Conservation (phyloP, 2,113 vertebrate species). For the Taurulus bubalis region DNA sequence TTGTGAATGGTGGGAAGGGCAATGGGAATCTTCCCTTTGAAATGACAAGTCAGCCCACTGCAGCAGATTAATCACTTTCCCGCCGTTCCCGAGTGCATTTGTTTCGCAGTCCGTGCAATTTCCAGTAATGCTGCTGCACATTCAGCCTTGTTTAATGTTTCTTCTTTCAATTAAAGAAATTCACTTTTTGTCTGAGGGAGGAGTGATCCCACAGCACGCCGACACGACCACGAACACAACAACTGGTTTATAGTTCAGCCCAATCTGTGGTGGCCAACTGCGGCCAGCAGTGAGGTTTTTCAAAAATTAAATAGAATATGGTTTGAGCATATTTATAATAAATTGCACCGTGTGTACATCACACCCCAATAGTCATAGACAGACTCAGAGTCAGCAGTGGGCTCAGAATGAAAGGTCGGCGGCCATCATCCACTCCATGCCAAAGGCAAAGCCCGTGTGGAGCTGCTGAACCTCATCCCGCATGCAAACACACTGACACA, state of each 20-base stretch:
- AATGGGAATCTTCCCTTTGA: slow-evolving; percentile 33
- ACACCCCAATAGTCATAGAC: too few species aligned
- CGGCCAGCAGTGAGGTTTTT: background rate
- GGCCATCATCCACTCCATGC: background rate
- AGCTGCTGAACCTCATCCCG: slow-evolving; percentile 20
- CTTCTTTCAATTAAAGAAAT: slow-evolving; percentile 8
- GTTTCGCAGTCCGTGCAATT: slow-evolving; percentile 28
- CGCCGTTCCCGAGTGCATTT: slow-evolving; percentile 27
- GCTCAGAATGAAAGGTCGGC: slow-evolving; percentile 39
- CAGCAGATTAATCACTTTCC: slow-evolving; percentile 49
- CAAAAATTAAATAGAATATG: background rate
- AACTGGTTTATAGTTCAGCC: background rate
- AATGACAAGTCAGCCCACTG: slow-evolving; percentile 24
- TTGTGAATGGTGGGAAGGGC: slow-evolving; percentile 42
- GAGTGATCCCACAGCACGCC: background rate
- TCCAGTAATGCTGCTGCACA: slow-evolving; percentile 3
- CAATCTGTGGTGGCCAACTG: too few species aligned
- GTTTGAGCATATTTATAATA: background rate
- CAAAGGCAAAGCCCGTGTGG: background rate
- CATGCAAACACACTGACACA: slow-evolving; percentile 9
- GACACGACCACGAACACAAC: background rate
- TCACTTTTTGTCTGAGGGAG: background rate
- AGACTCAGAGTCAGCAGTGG: slow-evolving; percentile 38
- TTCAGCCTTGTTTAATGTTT: background rate
- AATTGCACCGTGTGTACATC: background rate